A percentile compares a stretch with the other conserved stretches of the same genome.
Conservation (phyloP, 2,113 vertebrate genomes). For the Cettia cetti region DNA sequence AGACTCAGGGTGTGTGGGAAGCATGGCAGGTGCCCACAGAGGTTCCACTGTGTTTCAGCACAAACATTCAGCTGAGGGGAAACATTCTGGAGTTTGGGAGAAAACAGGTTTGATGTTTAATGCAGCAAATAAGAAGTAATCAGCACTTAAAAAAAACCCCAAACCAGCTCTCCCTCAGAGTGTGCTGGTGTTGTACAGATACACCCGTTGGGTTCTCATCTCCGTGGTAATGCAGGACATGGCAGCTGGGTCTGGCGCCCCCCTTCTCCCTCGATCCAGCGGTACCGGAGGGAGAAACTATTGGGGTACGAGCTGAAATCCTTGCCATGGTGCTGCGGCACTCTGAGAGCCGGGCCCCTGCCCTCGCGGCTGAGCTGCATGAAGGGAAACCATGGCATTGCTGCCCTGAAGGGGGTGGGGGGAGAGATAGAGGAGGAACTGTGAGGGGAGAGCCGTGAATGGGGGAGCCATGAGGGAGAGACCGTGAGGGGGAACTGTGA, state of each 20-base stretch:
- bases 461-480: too few relatives aligned
- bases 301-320: rapidly evolving
- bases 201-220: rapidly evolving
- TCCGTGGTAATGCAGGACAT: not conserved
- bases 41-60: not conserved
- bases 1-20: rapidly evolving
- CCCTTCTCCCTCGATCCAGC: rapidly evolving
- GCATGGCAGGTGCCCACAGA: not conserved
- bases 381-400: not conserved
- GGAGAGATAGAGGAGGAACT: too few relatives aligned
- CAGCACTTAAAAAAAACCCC: not conserved
- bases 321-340: rapidly evolving
- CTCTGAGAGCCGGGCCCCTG: rapidly evolving
- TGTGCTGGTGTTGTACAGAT: not conserved
- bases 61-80: not conserved
- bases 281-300: rapidly evolving
- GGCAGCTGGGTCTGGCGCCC: rapidly evolving
- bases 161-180: rapidly evolving
- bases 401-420: not conserved
- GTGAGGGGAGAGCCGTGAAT: not conserved
- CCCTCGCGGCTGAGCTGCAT: not conserved
- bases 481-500: not conserved
- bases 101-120: not conserved
- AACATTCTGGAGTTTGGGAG: not conserved
- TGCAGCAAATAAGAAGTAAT: not conserved